A percentile compares a stretch with the other conserved stretches of the same genome.
Conservation (phyloP, 1,140 invertebrate species). For the Drosophila nasuta region DNA sequence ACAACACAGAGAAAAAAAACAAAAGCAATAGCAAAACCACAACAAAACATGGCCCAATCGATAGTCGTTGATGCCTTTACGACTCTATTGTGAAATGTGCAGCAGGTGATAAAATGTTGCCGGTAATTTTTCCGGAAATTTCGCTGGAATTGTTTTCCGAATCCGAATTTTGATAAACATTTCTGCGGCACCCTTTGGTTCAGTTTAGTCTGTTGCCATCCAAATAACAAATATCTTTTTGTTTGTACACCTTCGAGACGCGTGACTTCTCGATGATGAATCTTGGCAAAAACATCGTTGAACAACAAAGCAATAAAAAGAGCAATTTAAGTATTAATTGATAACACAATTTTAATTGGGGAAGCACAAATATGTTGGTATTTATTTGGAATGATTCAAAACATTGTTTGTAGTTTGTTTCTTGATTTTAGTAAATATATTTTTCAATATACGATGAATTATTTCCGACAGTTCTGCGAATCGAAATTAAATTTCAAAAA, state of each 20-base stretch:
- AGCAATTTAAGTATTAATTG: constrained; percentile 43
- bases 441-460: too few species aligned
- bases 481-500: too few species aligned
- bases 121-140: constrained; percentile 32
- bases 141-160: constrained; percentile 50
- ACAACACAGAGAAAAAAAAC: constrained; percentile 13
- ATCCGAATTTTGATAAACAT: constrained; percentile 48
- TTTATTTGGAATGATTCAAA: too few species aligned
- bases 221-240: constrained; percentile 58
- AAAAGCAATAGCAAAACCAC: neutral
- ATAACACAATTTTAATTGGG: constrained; percentile 10
- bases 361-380: neutral
- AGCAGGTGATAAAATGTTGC: constrained; percentile 26
- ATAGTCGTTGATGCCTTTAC: constrained; percentile 34
- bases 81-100: constrained; percentile 35
- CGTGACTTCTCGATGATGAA: constrained; percentile 30
- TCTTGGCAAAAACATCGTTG: constrained; percentile 3
- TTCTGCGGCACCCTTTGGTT: neutral
- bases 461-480: too few species aligned
- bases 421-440: too few species aligned
- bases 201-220: constrained; percentile 1
- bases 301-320: constrained; percentile 44
- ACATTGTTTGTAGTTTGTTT: too few species aligned
- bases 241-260: constrained; percentile 60
- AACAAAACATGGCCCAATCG: constrained; percentile 40